Evolutionary conservation across 2,113 vertebrate species (phyloP).

Genomic region (Dendropsophus ebraccatus): DNA sequence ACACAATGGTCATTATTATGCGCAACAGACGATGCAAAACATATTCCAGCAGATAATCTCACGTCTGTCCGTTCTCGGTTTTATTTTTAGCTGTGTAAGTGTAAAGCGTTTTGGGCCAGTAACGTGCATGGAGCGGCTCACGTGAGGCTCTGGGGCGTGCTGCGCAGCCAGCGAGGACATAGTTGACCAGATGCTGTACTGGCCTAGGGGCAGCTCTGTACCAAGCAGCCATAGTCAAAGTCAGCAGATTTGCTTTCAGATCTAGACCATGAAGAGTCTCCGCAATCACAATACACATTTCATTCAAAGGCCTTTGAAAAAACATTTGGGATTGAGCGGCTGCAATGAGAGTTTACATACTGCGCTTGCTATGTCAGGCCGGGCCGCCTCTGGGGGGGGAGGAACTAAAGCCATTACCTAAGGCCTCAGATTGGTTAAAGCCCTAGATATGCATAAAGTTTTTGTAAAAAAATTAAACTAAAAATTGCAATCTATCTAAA

Average conservation of each 20-base stretch:
- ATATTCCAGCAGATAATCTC: background rate
- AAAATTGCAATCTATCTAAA: background rate
- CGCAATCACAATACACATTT: background rate
- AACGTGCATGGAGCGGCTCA: conserved; percentile 60
- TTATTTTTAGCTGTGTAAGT: background rate
- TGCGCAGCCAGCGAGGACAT: conserved; percentile 1
- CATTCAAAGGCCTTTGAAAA: background rate
- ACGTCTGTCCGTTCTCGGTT: background rate
- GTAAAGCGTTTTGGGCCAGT: conserved; percentile 61
- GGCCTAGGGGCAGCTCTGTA: conserved; percentile 61
- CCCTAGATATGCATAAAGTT: no score
- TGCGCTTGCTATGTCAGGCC: background rate
- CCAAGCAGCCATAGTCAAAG: conserved; percentile 58
- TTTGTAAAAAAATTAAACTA: no score
- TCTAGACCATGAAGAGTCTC: background rate
- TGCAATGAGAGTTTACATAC: background rate
- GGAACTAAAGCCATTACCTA: background rate
- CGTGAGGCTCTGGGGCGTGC: conserved; percentile 23
- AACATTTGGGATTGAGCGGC: background rate
- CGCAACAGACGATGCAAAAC: background rate
- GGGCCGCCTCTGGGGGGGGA: background rate
- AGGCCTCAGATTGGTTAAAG: background rate
- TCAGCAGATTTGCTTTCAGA: conserved; percentile 2
- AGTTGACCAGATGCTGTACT: conserved; percentile 61
- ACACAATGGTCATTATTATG: background rate